Evolutionary conservation across 2,888 invertebrate genomes (phyloP), one percentile per base, ranked within the genome.

Genomic region (Sinotaia quadrata): DNA sequence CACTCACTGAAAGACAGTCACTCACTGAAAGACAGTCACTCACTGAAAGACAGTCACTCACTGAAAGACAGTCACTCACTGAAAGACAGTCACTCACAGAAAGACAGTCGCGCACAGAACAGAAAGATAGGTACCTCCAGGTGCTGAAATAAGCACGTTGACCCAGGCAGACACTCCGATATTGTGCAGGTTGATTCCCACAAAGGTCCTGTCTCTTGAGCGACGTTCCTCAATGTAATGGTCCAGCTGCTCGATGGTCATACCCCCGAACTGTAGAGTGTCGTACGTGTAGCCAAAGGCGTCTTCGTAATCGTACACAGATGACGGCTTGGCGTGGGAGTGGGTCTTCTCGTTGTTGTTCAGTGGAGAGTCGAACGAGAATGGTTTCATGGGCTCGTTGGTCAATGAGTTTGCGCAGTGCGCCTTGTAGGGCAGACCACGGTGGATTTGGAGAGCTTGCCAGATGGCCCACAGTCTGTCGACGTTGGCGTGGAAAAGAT

Each of bases 391-490:
- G 3, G 68, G 60, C 18, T 60, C 21, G 21, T 69, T 51, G 24
- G 66, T 66, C 37, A 71, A 52, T 1, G 74, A 71, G 58, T 59
- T 58, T n/a, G 75, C 77, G 21, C 77, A 77, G 67, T 77, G 72
- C 18, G 74, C 74, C 65, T 56, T 65, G 21, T 72, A 75, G 4
- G 70, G 72, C 33, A 66, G 61, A 0, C 65, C 59, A 24, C 74
- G 15, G 7, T 59, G 29, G 31, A 75, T 71, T 60, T 75, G 74
- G 51, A 75, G 61, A 33, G 68, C 60, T 52, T 75, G 74, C 74
- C 74, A 75, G 49, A 75, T 72, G n/a, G 75, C 74, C 76, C 76
- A 76, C 24, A 75, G 47, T n/a, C 75, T 54, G 63, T 76, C 76
- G 29, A 74, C 66, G 57, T 54, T 68, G 57, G 74, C 69, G 60